Percentiles rank a stretch among this genome's conserved stretches.
These are phyloP conservation scores for Vipera latastei DNA, from an alignment of 2,797 vertebrate genomes.

Conservation along the genomic window DNA sequence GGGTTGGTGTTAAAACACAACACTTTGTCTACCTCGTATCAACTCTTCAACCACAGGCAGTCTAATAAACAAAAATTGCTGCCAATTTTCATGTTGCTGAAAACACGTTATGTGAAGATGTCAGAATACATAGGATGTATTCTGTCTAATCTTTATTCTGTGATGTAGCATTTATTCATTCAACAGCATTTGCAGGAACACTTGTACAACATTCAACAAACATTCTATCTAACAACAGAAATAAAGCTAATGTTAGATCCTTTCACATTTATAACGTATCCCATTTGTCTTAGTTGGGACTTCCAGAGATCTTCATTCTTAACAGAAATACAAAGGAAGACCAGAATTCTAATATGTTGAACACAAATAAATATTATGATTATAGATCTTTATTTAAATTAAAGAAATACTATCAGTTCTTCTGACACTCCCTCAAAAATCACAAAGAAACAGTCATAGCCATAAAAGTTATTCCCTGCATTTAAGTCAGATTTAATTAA, in stretches of 20 bases:
- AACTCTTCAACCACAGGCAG: constrained; percentile 53
- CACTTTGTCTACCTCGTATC: constrained; percentile 58
- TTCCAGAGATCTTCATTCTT: neutral
- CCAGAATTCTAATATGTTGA: neutral
- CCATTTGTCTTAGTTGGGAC: neutral
- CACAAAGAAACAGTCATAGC: neutral
- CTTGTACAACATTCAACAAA: neutral
- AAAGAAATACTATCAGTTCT: neutral
- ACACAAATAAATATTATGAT: neutral
- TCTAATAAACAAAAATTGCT: constrained; percentile 61
- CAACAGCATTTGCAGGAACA: neutral
- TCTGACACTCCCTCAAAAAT: neutral
- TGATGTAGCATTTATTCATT: neutral
- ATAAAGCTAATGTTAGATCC: neutral
- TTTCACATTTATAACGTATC: neutral
- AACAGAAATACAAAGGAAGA: neutral
- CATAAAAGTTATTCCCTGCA: neutral
- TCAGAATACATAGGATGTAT: constrained; percentile 39
- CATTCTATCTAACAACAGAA: neutral
- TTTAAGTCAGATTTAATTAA: neutral
- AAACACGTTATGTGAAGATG: constrained; percentile 25
- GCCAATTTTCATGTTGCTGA: constrained; percentile 61
- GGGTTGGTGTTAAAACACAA: constrained; percentile 64
- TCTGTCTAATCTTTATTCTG: neutral
- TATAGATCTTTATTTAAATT: neutral